These are phyloP conservation scores for Channa maculata DNA, from an alignment of 2,113 vertebrate species.

Conservation along the genomic window DNA sequence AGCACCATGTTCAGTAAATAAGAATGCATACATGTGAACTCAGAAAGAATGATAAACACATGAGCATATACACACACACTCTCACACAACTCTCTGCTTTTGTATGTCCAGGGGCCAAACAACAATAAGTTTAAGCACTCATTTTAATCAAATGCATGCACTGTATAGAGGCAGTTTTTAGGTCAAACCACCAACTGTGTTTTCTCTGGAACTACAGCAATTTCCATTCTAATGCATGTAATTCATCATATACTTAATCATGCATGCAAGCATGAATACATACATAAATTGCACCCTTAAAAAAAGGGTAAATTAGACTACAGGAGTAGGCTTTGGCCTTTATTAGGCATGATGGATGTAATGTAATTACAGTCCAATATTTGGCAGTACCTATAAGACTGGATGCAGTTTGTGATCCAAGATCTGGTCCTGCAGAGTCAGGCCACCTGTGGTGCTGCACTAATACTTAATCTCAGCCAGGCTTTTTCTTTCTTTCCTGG, in stretches of 20 bases:
- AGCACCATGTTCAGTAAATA: constrained; percentile 7
- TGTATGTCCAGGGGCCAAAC: neutral
- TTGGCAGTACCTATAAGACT: constrained; percentile 23
- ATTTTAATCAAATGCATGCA: neutral
- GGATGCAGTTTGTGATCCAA: constrained; percentile 9
- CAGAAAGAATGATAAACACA: constrained; percentile 1
- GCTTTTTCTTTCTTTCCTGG: constrained; percentile 1
- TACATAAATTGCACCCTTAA: constrained; percentile 5
- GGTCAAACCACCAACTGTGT: neutral
- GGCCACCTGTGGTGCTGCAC: constrained; percentile 25
- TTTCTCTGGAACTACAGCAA: constrained; percentile 6
- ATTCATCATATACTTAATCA: constrained; percentile 38
- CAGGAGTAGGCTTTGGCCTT: constrained; percentile 23
- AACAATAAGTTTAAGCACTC: neutral
- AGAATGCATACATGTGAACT: constrained; percentile 3
- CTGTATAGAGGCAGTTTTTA: neutral
- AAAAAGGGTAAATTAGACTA: constrained; percentile 15
- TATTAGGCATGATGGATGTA: constrained; percentile 29
- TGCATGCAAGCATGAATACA: constrained; percentile 13
- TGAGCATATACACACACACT: neutral
- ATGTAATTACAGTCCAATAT: constrained; percentile 21
- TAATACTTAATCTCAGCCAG: constrained; percentile 3
- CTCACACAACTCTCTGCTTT: neutral
- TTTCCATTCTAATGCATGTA: constrained; percentile 25
- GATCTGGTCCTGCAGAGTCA: constrained; percentile 35